Evolutionary conservation across 2,888 invertebrate species (phyloP), one percentile per base, ranked within the genome.

Genomic region (Napeogenes sylphis): DNA sequence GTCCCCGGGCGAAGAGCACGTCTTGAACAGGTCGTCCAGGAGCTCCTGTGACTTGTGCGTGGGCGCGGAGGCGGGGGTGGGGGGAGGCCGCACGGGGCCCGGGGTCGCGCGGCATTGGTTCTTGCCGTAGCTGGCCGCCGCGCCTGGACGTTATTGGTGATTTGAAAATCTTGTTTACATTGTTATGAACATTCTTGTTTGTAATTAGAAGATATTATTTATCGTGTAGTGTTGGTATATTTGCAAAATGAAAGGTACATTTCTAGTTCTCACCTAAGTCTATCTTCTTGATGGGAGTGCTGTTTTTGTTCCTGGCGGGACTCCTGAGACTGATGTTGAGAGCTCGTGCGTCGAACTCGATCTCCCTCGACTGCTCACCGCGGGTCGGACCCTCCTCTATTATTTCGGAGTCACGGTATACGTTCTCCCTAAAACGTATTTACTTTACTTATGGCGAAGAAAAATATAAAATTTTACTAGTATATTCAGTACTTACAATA

Each of bases 21-120:
- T 92, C 80, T 92, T 92, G 81, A 87, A 92, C 81, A 92, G 72
- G 75, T 92, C 92, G 70, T 92, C 92, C 4, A 93, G 72, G 58
- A 93, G 78, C 73, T 92, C 91, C 60, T 83, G 75, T 0, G 84
- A 80, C 64, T 76, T 82, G 51, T 70, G 61, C 0, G 68, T 46
- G 3, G 62, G 13, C 0, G 63, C 53, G 5, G 64, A 5, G 73
- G 71, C 32, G 76, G 69, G 30, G 51, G 70, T 58, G 38, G 61
- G 13, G 56, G 4, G 42, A 45, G 12, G 51, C 45, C 6, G 61
- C 54, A n/a, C 13, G 55, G 21, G 55, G 4, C 33, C 45, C 33
- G 10, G 59, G 14, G 8, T 3, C 10, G 61, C 38, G 2, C 21
- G 21, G 21, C 1, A 21, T 21, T 21, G 21, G 21, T 33, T 3